Base-by-base conservation (phyloP, 2,888 invertebrate genomes). In the Blera fallax region DNA sequence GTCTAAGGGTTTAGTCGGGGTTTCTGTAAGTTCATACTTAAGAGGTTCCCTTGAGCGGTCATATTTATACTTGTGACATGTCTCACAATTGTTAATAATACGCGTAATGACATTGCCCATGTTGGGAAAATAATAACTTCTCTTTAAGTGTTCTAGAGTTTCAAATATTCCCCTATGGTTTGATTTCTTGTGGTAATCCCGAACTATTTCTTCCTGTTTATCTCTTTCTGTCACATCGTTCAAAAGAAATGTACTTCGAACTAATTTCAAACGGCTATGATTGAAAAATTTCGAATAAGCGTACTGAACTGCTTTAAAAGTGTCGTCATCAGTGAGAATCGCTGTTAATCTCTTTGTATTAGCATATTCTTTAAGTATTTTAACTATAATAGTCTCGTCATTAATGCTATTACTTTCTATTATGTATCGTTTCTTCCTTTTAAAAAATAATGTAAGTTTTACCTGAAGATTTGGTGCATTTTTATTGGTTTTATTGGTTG, bases 21-120 rank as follows among this genome's bases (percentile, higher is more conserved):
- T 81, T 80, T 84, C 82, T 1, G 87, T 50, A 5, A 65, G 40
- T 48, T 80, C 58, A 24, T 34, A 87, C 2, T 32, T 14, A 10
- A 72, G 8, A 54, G 54, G 77, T 52, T 69, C 52, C n/a, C 74
- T 80, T 34, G 72, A 58, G n/a, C 87, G 77, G 24, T 87, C 69
- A 3, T 87, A 88, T 69, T 87, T 88, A 0, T 74, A n/a, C 0
- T 56, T 67, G 7, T 81, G 58, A 40, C 80, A 83, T n/a, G 24
- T 72, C 7, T 83, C 85, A 34, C 76, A 87, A 29, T 62, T 77
- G 1, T 69, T 78, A 29, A 82, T 76, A 14, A 67, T 18, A 11
- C 60, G 18, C 0, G 29, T 52, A 3, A 70, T 84, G 24, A 54
- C 11, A 14, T 40, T 58, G 67, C 74, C 77, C 45, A 87, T 65